A percentile compares a stretch with the other conserved stretches of the same genome.
phyloP scores from a whole-genome alignment of 2,113 vertebrate species.

The Eubucco bourcierii region DNA sequence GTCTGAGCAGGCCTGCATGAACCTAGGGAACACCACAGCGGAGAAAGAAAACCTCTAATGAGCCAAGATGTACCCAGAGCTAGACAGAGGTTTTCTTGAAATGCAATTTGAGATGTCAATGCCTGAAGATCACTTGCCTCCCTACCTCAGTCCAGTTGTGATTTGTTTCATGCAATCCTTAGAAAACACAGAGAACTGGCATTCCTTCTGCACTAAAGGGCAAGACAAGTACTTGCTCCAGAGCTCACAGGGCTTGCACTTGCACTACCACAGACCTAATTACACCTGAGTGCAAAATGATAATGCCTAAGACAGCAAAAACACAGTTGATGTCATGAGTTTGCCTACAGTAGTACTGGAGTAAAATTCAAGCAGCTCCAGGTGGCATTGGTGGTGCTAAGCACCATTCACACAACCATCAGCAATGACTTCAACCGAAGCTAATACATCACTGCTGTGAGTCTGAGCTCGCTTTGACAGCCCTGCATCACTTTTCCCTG shows the following conservation, averaged over 20 bases:
- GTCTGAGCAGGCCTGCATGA: not conserved
- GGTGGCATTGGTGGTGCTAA: fast-evolving
- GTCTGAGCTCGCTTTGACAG: not conserved
- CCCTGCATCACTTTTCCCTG: not conserved
- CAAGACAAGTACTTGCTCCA: not conserved
- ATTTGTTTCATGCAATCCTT: not conserved
- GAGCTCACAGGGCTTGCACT: not conserved
- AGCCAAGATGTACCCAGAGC: fast-evolving
- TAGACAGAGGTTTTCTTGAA: not conserved
- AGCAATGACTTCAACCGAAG: not conserved
- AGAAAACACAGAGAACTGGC: not conserved
- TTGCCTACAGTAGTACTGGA: not conserved
- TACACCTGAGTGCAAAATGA: not conserved
- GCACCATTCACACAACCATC: not conserved
- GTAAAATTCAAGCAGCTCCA: not conserved
- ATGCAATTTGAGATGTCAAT: not conserved
- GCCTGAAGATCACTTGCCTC: not conserved
- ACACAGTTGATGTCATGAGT: not conserved
- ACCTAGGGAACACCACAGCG: not conserved
- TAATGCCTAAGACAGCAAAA: not conserved
- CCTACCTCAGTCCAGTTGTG: not conserved
- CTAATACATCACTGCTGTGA: not conserved
- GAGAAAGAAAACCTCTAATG: not conserved
- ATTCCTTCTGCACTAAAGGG: not conserved
- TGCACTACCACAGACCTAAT: not conserved